Evolutionary conservation across 2,113 vertebrate species (phyloP), one percentile per base, ranked within the genome.

Genomic region (Noturus placidus): DNA sequence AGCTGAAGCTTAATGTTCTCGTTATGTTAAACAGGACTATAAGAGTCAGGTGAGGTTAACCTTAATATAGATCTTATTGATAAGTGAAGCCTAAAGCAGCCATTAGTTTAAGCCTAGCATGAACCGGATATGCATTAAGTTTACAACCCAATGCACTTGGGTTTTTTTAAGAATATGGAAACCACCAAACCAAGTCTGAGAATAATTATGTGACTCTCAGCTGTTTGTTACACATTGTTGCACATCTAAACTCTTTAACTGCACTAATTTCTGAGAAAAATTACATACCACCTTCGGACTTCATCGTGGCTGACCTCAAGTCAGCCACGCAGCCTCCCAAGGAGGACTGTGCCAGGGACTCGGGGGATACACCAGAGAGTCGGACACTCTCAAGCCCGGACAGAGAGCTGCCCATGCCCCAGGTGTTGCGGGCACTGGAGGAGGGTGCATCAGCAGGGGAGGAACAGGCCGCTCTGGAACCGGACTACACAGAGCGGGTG

Each of bases 401-500:
- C 95, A 95, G 96, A 95, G 97, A 97, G 92, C 92, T 95, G 30
- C 94, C 92, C 89, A 95, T 97, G 94, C 96, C 97, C 57, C 95
- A 96, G 65, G 95, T 96, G 56, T 93, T 97, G 92, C 95, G 92
- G 93, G 96, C 95, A 89, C 95, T 95, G 91, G 97, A 97, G 95
- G 97, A 98, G 90, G 96, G 93, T 20, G 92, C 93, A 22, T 87
- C 88, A 6, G 88, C 94, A 84, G 95, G 94, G 4, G 97, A 97
- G 70, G 97, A 97, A 89, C 92, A 94, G 82, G 95, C 94, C 90
- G 96, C 96, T 93, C 93, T 96, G 93, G 96, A 96, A 92, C 95
- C 96, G n/a, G 98, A 99, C 94, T 97, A 97, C 78, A 96, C 97
- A 8, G 97, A 97, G 88, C 96, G 95, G 79, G 96, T 98, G 92